phyloP scores from a whole-genome alignment of 2,113 vertebrate genomes.

The Toxotes jaculatrix region DNA sequence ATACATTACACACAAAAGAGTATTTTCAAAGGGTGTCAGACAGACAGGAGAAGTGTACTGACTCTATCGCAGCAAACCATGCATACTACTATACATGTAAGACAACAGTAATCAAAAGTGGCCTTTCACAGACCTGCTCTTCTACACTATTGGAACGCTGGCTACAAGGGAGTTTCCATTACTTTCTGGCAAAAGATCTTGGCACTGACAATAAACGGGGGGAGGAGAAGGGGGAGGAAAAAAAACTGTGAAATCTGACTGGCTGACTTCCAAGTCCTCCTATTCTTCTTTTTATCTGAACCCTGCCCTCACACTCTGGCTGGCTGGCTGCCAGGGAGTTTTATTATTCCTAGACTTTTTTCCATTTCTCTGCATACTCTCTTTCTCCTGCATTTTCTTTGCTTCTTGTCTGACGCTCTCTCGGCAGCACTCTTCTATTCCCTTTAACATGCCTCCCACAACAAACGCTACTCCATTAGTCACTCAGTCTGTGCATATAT shows the following conservation, averaged over 20 bases:
- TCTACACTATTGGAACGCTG: constrained; percentile 48
- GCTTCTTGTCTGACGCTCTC: constrained; percentile 38
- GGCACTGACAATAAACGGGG: constrained; percentile 74
- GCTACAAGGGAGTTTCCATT: constrained; percentile 80
- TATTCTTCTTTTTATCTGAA: constrained; percentile 80
- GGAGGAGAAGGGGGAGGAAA: constrained; percentile 39
- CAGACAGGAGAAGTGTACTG: neutral
- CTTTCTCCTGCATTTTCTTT: constrained; percentile 58
- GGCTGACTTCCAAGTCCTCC: constrained; percentile 79
- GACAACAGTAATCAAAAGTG: constrained; percentile 48
- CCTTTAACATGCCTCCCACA: constrained; percentile 35
- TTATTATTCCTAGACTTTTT: constrained; percentile 73
- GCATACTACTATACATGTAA: constrained; percentile 18
- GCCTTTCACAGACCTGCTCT: constrained; percentile 52
- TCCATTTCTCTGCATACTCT: constrained; percentile 46
- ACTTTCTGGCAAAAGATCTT: constrained; percentile 79
- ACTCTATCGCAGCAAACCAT: constrained; percentile 2
- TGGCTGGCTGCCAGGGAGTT: constrained; percentile 77
- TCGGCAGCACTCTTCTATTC: constrained; percentile 39
- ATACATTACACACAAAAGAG: neutral
- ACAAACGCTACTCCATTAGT: constrained; percentile 36
- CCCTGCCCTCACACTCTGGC: constrained; percentile 76
- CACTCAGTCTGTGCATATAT: constrained; percentile 15
- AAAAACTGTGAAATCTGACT: constrained; percentile 76
- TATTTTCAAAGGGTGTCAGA: constrained; percentile 11